Evolutionary conservation across 2,888 invertebrate genomes (phyloP).

Genomic region (Galerucella nymphaeae): DNA sequence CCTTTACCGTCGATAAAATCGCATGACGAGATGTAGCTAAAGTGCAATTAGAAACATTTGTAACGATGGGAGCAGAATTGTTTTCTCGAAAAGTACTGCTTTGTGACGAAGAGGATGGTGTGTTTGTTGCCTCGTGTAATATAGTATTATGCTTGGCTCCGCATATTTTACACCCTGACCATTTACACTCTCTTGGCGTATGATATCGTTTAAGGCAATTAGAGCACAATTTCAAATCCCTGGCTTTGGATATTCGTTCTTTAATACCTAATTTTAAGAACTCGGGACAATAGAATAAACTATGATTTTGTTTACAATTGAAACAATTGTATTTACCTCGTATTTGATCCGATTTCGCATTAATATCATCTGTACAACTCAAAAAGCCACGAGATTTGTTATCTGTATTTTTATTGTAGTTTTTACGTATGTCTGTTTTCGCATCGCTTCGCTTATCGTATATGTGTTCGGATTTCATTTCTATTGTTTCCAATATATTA

Average conservation of each 20-base stretch:
- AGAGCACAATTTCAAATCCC: conserved; percentile 25
- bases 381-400: too few relatives aligned
- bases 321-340: conserved; percentile 10
- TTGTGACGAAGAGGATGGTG: not conserved
- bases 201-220: conserved; percentile 34
- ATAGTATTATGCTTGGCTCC: conserved; percentile 33
- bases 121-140: not conserved
- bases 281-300: conserved; percentile 34
- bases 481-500: conserved; percentile 34
- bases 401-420: not conserved
- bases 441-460: not conserved
- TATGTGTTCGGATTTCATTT: not conserved
- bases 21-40: too few relatives aligned
- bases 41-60: too few relatives aligned
- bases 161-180: conserved; percentile 35
- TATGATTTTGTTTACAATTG: conserved; percentile 34
- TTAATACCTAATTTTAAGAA: conserved; percentile 29
- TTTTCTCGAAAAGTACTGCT: not conserved
- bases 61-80: not conserved
- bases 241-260: conserved; percentile 21
- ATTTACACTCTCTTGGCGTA: conserved; percentile 30
- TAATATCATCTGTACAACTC: too few relatives aligned
- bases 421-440: not conserved
- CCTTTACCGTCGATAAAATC: too few relatives aligned
- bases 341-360: too few relatives aligned